These are phyloP conservation scores for Pristionchus maxplancki DNA, from an alignment of 2,888 invertebrate genomes.

Conservation along the genomic window DNA sequence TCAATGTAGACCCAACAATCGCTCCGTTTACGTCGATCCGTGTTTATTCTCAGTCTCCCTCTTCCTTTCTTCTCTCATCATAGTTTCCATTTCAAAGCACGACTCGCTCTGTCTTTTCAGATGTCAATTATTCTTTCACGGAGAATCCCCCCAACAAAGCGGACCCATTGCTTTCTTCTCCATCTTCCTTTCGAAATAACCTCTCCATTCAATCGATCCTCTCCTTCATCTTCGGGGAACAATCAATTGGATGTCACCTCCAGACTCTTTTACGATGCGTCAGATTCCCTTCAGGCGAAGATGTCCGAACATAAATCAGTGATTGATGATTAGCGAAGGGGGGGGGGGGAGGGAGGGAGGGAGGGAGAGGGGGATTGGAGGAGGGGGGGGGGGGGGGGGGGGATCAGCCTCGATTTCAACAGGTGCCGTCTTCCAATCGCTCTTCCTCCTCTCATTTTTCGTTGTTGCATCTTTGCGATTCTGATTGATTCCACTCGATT, in stretches of 20 bases:
- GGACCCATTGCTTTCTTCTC: neutral
- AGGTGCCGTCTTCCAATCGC: conserved; percentile 43
- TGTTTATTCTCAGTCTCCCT: conserved; percentile 39
- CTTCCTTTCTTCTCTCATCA: conserved; percentile 28
- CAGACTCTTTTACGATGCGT: conserved; percentile 39
- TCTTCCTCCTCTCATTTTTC: neutral
- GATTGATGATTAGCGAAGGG: conserved; percentile 39
- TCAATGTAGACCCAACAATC: neutral
- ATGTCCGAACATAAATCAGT: conserved; percentile 47
- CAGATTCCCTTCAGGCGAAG: neutral
- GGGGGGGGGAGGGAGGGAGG: neutral
- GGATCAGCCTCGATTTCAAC: conserved; percentile 38
- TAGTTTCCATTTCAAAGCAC: conserved; percentile 41
- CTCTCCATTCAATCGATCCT: neutral
- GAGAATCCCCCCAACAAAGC: neutral
- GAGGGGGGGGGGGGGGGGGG: neutral
- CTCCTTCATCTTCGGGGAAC: neutral
- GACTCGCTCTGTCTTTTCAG: neutral
- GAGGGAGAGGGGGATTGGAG: neutral
- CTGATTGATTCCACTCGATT: conserved; percentile 20
- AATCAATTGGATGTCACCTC: neutral
- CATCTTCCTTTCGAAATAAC: neutral
- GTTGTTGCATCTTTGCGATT: conserved; percentile 35
- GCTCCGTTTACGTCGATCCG: neutral
- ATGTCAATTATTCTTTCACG: conserved; percentile 34